phyloP scores from a whole-genome alignment of 2,888 invertebrate species.

The Amphimallon solstitiale region DNA sequence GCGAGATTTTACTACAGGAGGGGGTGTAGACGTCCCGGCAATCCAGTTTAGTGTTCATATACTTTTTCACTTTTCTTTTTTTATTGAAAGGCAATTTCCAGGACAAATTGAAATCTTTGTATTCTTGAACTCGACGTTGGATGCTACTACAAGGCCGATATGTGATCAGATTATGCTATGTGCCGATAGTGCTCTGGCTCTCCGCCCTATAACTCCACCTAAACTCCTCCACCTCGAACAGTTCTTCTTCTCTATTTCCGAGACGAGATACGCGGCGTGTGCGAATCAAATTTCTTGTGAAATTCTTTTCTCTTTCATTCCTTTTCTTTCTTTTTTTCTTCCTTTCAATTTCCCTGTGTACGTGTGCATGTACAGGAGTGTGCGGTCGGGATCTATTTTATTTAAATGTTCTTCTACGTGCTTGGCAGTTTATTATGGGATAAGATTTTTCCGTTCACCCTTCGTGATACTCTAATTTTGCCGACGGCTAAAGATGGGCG shows the following conservation, averaged over 20 bases:
- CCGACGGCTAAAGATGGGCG: background rate
- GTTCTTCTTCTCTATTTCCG: conserved; percentile 30
- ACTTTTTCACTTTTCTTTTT: conserved; percentile 60
- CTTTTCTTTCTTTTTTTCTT: conserved; percentile 16
- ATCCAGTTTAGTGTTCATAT: conserved; percentile 62
- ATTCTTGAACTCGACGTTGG: conserved; percentile 60
- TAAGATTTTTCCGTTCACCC: conserved; percentile 9
- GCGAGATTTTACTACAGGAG: conserved; percentile 19
- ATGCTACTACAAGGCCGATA: conserved; percentile 61
- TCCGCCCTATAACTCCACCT: conserved; percentile 19
- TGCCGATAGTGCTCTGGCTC: conserved; percentile 46
- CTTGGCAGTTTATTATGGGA: conserved; percentile 14
- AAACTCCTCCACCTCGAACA: conserved; percentile 18
- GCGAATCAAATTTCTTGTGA: conserved; percentile 49
- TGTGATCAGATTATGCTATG: conserved; percentile 61
- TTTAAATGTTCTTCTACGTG: conserved; percentile 22
- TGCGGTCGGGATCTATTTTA: conserved; percentile 7
- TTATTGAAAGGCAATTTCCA: conserved; percentile 63
- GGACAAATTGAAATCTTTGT: conserved; percentile 64
- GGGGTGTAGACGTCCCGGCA: conserved; percentile 43
- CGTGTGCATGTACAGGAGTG: background rate
- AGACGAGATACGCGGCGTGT: conserved; percentile 39
- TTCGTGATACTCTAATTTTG: conserved; percentile 6
- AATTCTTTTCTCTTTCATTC: conserved; percentile 30
- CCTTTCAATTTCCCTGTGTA: conserved; percentile 2